Conservation (phyloP, 2,888 invertebrate species). For the Campoletis raptor region DNA sequence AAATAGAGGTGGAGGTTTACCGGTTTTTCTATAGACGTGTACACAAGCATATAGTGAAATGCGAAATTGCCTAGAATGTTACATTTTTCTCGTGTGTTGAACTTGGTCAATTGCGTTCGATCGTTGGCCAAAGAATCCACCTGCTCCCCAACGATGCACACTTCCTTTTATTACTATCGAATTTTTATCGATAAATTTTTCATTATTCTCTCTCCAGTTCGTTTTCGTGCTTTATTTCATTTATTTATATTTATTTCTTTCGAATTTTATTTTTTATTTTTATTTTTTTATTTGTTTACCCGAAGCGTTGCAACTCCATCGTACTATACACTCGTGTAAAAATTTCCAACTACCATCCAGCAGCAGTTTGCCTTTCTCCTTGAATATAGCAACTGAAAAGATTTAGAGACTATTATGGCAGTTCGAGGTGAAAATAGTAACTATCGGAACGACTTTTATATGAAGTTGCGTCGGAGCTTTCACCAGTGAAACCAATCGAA, state of each 20-base stretch:
- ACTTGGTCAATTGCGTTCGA: constrained; percentile 49
- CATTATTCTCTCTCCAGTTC: constrained; percentile 21
- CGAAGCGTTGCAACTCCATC: not conserved
- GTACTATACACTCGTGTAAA: not conserved
- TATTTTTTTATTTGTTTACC: not conserved
- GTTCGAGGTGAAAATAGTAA: not conserved
- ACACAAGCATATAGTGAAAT: constrained; percentile 1
- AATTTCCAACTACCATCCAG: not conserved
- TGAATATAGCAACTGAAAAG: not conserved
- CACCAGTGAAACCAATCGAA: not conserved
- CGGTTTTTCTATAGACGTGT: not conserved
- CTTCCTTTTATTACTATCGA: constrained; percentile 4
- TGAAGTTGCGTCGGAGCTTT: not conserved
- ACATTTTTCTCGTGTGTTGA: constrained; percentile 26
- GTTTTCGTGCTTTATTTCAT: not conserved
- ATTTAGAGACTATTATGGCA: not conserved
- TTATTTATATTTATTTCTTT: not conserved
- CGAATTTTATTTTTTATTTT: not conserved
- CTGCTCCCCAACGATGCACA: constrained; percentile 30
- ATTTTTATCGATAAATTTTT: constrained; percentile 41
- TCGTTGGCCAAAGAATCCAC: constrained; percentile 21
- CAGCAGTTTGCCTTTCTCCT: not conserved
- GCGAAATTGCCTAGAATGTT: constrained; percentile 21
- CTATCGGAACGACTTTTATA: not conserved
- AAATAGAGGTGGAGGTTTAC: not conserved